Conservation (phyloP, 64 coral and sea anemone species). For the Hydrozoanthus tunicans region DNA sequence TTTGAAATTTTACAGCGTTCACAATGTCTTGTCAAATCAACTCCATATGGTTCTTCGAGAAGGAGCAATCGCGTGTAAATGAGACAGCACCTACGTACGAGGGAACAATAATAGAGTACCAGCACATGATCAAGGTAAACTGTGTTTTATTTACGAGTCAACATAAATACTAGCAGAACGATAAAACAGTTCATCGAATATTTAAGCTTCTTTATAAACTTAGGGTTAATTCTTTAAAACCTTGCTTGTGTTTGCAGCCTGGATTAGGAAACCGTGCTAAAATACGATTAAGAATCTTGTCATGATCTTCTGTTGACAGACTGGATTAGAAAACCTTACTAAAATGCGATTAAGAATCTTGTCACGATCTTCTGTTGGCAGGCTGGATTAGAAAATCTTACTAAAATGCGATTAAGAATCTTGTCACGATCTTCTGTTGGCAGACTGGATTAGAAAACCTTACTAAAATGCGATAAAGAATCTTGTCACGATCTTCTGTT, state of each 20-base stretch:
- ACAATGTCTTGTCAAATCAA: slow-evolving; percentile 59
- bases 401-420: neutral
- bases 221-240: too few relatives aligned
- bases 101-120: slow-evolving; percentile 68
- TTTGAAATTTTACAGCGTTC: slow-evolving; percentile 39
- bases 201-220: too few relatives aligned
- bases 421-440: neutral
- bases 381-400: slow-evolving; percentile 11
- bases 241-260: too few relatives aligned
- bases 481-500: neutral
- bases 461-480: neutral
- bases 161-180: too few relatives aligned
- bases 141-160: neutral
- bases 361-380: neutral
- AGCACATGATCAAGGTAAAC: slow-evolving; percentile 74
- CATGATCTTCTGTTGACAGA: too few relatives aligned
- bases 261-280: too few relatives aligned
- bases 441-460: slow-evolving; percentile 18
- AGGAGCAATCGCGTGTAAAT: slow-evolving; percentile 56
- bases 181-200: too few relatives aligned
- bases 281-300: too few relatives aligned
- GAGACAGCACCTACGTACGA: slow-evolving; percentile 66
- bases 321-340: too few relatives aligned
- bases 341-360: neutral
- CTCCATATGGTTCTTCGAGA: slow-evolving; percentile 93